Conservation (phyloP, 2,888 invertebrate genomes). For the Halictus quadricinctus region DNA sequence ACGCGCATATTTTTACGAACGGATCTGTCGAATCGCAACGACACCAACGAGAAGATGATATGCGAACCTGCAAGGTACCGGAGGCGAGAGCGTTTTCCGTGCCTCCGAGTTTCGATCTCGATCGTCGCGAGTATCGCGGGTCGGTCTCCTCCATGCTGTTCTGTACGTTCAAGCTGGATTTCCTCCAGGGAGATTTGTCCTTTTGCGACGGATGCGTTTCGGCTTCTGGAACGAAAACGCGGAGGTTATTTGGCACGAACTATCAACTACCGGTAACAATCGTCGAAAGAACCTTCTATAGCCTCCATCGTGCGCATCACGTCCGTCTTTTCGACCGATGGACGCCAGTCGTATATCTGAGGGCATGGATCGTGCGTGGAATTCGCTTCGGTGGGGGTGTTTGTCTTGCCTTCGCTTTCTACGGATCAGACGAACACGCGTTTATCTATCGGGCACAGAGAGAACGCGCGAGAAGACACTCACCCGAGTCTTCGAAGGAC, state of each 20-base stretch:
- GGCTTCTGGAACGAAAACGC: slow-evolving; percentile 84
- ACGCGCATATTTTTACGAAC: not conserved
- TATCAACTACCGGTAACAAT: not conserved
- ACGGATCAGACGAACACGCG: slow-evolving; percentile 38
- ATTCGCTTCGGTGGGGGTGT: slow-evolving; percentile 89
- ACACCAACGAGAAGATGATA: no score
- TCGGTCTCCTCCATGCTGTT: slow-evolving; percentile 87
- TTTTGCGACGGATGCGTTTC: slow-evolving; percentile 86
- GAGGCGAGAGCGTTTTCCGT: slow-evolving; percentile 79
- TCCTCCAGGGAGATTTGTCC: slow-evolving; percentile 91
- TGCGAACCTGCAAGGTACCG: slow-evolving; percentile 81
- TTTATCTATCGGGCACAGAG: not conserved
- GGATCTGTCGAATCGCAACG: not conserved
- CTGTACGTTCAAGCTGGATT: slow-evolving; percentile 87
- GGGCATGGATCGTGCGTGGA: slow-evolving; percentile 84
- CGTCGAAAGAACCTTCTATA: slow-evolving; percentile 87
- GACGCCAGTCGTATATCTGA: slow-evolving; percentile 91
- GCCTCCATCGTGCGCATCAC: slow-evolving; percentile 93
- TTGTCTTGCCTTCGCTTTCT: slow-evolving; percentile 93
- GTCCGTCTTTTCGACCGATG: slow-evolving; percentile 91
- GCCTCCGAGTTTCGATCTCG: slow-evolving; percentile 80
- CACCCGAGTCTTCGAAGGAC: slow-evolving; percentile 94
- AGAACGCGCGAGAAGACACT: not conserved
- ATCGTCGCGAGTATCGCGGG: slow-evolving; percentile 83
- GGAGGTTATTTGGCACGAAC: not conserved